Percentiles rank a stretch among this genome's conserved stretches.
phyloP scores from a whole-genome alignment of 64 coral and sea anemone species.

The Hydrozoanthus tunicans region DNA sequence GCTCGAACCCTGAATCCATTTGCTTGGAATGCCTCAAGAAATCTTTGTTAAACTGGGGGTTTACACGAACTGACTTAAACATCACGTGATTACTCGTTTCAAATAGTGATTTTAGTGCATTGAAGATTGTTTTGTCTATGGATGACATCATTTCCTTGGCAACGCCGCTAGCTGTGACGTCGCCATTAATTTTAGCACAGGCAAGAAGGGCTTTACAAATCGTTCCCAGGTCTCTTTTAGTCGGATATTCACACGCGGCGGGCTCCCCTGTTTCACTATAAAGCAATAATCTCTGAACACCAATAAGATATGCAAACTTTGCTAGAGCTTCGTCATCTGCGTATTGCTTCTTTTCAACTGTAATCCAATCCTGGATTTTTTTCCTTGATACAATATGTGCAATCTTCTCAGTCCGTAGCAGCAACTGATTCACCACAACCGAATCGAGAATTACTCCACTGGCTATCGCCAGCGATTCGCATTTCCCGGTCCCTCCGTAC shows the following conservation, averaged over 20 bases:
- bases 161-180: not conserved
- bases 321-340: conserved; percentile 7
- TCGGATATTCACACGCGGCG: not conserved
- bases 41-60: not conserved
- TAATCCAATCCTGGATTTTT: conserved; percentile 39
- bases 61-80: conserved; percentile 7
- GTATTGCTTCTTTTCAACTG: conserved; percentile 23
- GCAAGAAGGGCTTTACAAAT: conserved; percentile 11
- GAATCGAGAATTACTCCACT: not conserved
- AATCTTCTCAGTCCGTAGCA: not conserved
- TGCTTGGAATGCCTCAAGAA: not conserved
- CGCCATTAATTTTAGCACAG: conserved; percentile 28
- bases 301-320: conserved; percentile 21
- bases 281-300: not conserved
- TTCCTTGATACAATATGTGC: not conserved
- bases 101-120: not conserved
- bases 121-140: not conserved
- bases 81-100: conserved; percentile 6
- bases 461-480: not conserved
- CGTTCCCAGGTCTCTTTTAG: not conserved
- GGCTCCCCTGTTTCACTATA: not conserved
- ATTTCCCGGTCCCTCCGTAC: not conserved
- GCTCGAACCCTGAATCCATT: not conserved
- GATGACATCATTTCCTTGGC: conserved; percentile 14
- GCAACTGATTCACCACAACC: not conserved